Base-by-base conservation (phyloP, 64 coral and sea anemone species). In the Hydrozoanthus tunicans region DNA sequence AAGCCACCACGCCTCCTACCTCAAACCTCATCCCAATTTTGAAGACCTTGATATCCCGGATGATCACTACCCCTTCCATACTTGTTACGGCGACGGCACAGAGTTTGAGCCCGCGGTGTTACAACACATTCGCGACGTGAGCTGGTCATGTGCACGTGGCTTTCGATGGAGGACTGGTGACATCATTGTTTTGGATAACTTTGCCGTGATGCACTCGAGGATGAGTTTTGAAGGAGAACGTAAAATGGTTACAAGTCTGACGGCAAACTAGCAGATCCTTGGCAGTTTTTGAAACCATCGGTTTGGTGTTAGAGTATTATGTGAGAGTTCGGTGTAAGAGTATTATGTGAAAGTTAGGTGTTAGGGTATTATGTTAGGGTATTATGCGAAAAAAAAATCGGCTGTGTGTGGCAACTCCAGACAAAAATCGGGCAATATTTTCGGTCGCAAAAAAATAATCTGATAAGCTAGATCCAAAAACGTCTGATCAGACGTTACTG, bases 1-100 rank as follows among this genome's bases (percentile, higher is more conserved):
- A 1, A 88, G 84, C 56, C 84, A 88, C 84, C 84, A 88, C 69
- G 84, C 84, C 56, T 88, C 84, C 43, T 88, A 88, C 11, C 84
- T 88, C 23, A 88, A 88, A 25, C 67, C 9, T 17, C 84, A 88
- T 60, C 84, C 84, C 56, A 74, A 88, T 26, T 88, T 88, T 58
- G 56, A 56, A 27, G 54, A 88, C 51, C 84, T 88, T 13, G 69
- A 88, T 58, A 59, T 88, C 69, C 69, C 56, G 23, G 84, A 88
- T 59, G 84, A 88, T 32, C 68, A 88, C 9, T 88, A 88, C 51
- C 84, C 84, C 2, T 88, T 88, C 56, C 84, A 88, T 66, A 88
- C 84, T 4, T 88, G 84, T 43, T 74, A 88, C 51, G 84, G 84
- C 56, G 84, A 88, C 59, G 84, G 84, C 3, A 61, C 67, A 17